phyloP scores from a whole-genome alignment of 2,797 vertebrate genomes.

The Phrynocephalus vlangalii region DNA sequence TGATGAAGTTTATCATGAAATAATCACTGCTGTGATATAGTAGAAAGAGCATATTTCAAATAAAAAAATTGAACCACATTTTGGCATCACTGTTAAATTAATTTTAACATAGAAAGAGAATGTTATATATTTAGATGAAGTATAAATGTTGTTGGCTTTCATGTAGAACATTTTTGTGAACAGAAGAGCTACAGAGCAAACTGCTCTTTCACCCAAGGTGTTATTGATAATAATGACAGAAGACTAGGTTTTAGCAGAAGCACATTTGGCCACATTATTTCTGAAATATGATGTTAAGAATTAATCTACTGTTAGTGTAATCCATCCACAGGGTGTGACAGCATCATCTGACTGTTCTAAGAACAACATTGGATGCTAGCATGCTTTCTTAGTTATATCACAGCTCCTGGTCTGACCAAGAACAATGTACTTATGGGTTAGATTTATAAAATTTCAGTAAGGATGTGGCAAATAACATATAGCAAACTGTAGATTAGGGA shows the following conservation, averaged over 20 bases:
- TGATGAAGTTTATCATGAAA: background rate
- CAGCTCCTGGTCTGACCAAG: background rate
- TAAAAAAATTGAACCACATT: conserved; percentile 15
- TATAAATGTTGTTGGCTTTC: background rate
- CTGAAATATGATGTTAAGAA: conserved; percentile 7
- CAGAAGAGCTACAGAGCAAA: background rate
- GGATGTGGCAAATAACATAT: conserved; percentile 1
- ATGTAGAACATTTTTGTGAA: conserved; percentile 14
- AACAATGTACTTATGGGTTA: background rate
- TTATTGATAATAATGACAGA: conserved; percentile 26
- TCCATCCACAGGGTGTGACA: background rate
- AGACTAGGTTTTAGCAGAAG: conserved; percentile 35
- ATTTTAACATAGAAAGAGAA: background rate
- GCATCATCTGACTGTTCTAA: background rate
- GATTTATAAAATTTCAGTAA: background rate
- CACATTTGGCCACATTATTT: conserved; percentile 14
- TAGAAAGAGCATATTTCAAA: conserved; percentile 18
- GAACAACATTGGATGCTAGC: conserved; percentile 22
- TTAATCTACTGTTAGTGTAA: background rate
- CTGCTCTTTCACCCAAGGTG: conserved; percentile 15
- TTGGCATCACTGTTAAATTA: background rate
- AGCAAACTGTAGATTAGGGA: background rate
- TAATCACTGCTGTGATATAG: conserved; percentile 11
- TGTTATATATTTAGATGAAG: rapidly evolving
- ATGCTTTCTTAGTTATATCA: background rate